Base-by-base conservation (phyloP, 1,140 invertebrate genomes). In the Lepidotrigona ventralis region DNA sequence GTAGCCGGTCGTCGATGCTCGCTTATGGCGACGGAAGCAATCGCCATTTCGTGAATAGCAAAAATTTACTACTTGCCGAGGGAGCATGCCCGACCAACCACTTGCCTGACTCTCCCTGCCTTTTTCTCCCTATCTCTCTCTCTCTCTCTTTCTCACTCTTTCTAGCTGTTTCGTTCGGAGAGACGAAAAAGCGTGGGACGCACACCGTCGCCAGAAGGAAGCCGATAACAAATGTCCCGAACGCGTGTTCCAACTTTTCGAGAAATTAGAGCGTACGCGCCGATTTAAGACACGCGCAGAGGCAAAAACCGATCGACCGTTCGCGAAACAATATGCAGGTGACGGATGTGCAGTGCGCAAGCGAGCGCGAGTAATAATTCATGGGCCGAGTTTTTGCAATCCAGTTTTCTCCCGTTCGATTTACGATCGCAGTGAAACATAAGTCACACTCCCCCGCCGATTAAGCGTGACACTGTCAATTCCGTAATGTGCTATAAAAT, bases 1-100 rank as follows among this genome's bases (percentile, higher is more conserved):
- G 88, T 90, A 85, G 84, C 82, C 79, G 87, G 85, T 81, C 88
- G 88, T 87, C 83, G 86, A 78, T 63, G 80, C 29, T 80, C 73
- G 85, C 56, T 84, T 83, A 86, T 79, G 86, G 84, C 86, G 82
- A 86, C 88, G 88, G 89, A 90, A 92, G 91, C 92, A 93, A 93
- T 92, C 88, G 91, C 88, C 91, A 91, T 93, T 92, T 88, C 91
- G 93, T 93, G 92, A 93, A 93, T 93, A 93, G 90, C 87, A 92
- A 93, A 93, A 92, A 90, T 92, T 90, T 88, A 85, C 87, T 87
- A 81, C 84, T 83, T 63, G 82, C 76, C 79, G 74, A 64, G 84
- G 76, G 84, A 76, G 69, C 83, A 8, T 46, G 64, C 78, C 80
- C 81, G 77, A 29, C 81, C 29, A 60, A n/a, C 33, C 68, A 60